These are phyloP conservation scores for Sarcophaga bullata DNA, from an alignment of 1,140 invertebrate genomes.

Conservation along the genomic window DNA sequence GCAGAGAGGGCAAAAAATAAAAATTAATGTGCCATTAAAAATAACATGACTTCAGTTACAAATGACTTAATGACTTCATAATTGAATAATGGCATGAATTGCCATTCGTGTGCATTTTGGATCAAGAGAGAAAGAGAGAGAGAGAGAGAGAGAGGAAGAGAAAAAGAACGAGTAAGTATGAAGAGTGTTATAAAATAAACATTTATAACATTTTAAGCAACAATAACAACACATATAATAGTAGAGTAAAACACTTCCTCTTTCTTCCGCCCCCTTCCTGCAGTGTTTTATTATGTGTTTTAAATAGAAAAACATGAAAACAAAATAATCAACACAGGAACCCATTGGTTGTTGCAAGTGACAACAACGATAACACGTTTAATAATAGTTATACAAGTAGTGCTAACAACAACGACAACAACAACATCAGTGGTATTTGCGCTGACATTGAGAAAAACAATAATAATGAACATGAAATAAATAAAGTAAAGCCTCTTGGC, in stretches of 20 bases:
- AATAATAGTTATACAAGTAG: not conserved
- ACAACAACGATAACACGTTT: not conserved
- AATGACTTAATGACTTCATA: constrained; percentile 47
- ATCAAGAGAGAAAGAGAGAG: no score
- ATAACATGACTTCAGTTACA: constrained; percentile 42
- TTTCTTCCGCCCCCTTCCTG: no score
- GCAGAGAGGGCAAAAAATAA: not conserved
- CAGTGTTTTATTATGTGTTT: no score
- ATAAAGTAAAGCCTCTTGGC: constrained; percentile 5
- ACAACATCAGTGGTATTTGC: not conserved
- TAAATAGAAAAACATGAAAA: no score
- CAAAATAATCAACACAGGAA: not conserved
- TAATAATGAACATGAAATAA: not conserved
- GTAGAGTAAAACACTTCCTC: not conserved
- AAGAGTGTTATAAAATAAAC: constrained; percentile 31
- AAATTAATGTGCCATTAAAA: constrained; percentile 37
- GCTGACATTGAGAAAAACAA: not conserved
- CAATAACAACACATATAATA: not conserved
- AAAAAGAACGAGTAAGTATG: no score
- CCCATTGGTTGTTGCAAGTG: constrained; percentile 12
- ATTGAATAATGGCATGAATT: constrained; percentile 46
- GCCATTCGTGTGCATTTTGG: not conserved
- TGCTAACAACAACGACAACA: not conserved
- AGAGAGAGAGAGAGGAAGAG: no score
- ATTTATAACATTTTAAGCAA: constrained; percentile 27